phyloP scores from a whole-genome alignment of 2,113 vertebrate species.

The Nanorana parkeri region DNA sequence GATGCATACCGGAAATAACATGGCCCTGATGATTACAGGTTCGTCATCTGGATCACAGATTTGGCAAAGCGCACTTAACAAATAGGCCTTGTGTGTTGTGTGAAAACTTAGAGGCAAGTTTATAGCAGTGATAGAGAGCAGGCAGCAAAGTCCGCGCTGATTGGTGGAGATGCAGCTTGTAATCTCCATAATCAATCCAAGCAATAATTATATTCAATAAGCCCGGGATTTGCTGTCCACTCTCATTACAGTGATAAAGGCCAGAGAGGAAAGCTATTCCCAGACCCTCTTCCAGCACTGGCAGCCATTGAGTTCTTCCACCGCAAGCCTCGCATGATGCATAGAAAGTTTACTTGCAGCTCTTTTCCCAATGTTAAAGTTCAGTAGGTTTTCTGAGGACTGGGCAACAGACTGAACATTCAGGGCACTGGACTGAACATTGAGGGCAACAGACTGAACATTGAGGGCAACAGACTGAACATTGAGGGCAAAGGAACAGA shows the following conservation, averaged over 20 bases:
- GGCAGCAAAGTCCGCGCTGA: conserved; percentile 16
- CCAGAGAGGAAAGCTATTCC: conserved; percentile 28
- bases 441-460: no score
- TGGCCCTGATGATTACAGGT: background rate
- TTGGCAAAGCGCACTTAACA: conserved; percentile 17
- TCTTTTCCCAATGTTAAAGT: no score
- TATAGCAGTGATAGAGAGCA: conserved; percentile 25
- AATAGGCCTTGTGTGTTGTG: conserved; percentile 39
- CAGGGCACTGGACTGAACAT: no score
- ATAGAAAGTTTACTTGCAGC: background rate
- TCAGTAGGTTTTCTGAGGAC: no score
- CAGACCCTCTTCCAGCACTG: background rate
- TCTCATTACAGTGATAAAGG: conserved; percentile 32
- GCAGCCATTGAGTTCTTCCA: conserved; percentile 22
- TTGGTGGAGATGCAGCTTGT: conserved; percentile 28
- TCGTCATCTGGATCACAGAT: conserved; percentile 35
- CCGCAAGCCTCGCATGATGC: background rate
- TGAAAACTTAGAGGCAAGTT: conserved; percentile 32
- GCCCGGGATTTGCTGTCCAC: conserved; percentile 26
- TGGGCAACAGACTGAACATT: no score
- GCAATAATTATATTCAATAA: conserved; percentile 46
- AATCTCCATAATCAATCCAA: conserved; percentile 42
- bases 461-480: no score
- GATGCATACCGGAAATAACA: conserved; percentile 9
- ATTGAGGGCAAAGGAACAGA: no score